Evolutionary conservation across 2,113 vertebrate genomes (phyloP).

Genomic region (Takifugu flavidus): DNA sequence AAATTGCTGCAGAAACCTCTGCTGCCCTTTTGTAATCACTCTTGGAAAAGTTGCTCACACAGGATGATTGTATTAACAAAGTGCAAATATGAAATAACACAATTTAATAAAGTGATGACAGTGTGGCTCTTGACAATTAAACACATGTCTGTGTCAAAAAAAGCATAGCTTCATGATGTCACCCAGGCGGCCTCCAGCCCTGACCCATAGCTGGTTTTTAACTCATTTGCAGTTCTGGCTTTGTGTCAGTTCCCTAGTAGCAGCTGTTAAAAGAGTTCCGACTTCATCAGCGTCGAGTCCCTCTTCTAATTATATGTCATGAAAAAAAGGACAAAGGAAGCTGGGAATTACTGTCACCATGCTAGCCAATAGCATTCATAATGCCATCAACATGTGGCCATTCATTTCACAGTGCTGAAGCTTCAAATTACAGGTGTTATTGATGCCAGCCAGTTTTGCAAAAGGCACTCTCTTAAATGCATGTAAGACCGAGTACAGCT

Average conservation of each 20-base stretch:
- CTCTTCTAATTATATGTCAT: conserved; percentile 27
- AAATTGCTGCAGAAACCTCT: no score
- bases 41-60: not conserved
- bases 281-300: conserved; percentile 33
- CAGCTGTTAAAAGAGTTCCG: conserved; percentile 23
- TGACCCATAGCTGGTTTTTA: conserved; percentile 10
- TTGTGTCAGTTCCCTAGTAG: not conserved
- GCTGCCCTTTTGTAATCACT: no score
- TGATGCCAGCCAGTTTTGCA: no score
- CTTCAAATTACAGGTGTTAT: no score
- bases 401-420: not conserved
- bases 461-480: no score
- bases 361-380: not conserved
- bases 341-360: conserved; percentile 13
- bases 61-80: not conserved
- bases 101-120: no score
- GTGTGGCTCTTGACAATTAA: no score
- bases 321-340: conserved; percentile 7
- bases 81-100: no score
- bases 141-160: not conserved
- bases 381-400: not conserved
- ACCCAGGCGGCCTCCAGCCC: conserved; percentile 9
- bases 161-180: not conserved
- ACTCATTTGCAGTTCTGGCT: conserved; percentile 4
- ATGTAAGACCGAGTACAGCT: no score